These are phyloP conservation scores for Didymodactylos carnosus DNA, from an alignment of 2,888 invertebrate species.

Conservation along the genomic window DNA sequence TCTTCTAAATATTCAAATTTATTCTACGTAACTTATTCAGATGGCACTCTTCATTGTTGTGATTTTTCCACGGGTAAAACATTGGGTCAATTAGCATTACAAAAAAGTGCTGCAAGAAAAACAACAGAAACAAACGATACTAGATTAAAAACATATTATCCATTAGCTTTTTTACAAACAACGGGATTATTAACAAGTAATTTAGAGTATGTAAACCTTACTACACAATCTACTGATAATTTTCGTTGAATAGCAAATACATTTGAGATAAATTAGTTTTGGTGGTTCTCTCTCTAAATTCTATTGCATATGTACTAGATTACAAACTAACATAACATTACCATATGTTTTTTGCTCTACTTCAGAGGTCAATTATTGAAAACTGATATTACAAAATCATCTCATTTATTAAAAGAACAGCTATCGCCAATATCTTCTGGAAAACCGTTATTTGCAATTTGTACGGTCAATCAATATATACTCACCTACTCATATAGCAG, in stretches of 20 bases:
- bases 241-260: too few species aligned
- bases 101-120: background rate
- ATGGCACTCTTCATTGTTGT: background rate
- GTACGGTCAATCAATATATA: background rate
- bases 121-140: background rate
- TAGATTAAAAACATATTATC: background rate
- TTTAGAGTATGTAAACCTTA: background rate
- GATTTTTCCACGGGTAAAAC: background rate
- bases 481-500: background rate
- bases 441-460: background rate
- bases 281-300: too few species aligned
- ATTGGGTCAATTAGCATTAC: background rate
- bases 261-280: too few species aligned
- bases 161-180: background rate
- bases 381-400: background rate
- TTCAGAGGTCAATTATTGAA: background rate
- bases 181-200: background rate
- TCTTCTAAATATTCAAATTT: too few species aligned
- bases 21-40: background rate
- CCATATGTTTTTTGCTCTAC: background rate
- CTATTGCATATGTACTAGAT: too few species aligned
- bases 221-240: background rate
- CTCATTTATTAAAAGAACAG: background rate
- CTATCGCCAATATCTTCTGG: background rate
- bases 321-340: too few species aligned